Evolutionary conservation across 2,113 vertebrate species (phyloP).

Genomic region (Cyrtonyx montezumae): DNA sequence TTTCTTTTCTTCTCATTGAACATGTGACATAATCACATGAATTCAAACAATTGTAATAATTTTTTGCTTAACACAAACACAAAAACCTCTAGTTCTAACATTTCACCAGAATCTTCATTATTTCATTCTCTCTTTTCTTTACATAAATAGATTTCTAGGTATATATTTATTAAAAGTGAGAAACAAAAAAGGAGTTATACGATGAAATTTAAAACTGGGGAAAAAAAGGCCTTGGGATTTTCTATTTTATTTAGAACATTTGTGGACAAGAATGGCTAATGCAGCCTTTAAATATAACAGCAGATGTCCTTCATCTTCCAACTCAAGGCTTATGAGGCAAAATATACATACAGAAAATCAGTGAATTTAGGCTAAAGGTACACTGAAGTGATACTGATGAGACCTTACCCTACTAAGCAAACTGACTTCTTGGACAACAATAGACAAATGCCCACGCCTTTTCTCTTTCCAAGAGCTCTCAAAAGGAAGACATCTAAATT

Average conservation of each 20-base stretch:
- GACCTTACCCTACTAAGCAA: background rate
- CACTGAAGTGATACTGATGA: background rate
- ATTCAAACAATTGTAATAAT: too few relatives aligned
- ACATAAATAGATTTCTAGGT: background rate
- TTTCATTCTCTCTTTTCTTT: background rate
- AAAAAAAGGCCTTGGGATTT: accelerated
- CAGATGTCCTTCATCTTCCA: background rate
- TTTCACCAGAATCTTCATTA: background rate
- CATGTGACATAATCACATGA: background rate
- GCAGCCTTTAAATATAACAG: background rate
- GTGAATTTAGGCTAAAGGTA: background rate
- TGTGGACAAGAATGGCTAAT: background rate
- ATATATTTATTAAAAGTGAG: background rate
- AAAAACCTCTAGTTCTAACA: background rate
- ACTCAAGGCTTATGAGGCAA: background rate
- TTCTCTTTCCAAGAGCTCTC: background rate
- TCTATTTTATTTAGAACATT: background rate
- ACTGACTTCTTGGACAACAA: background rate
- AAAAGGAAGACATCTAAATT: background rate
- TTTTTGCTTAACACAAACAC: background rate
- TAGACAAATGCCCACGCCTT: background rate
- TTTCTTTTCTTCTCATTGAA: background rate
- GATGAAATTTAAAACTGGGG: background rate
- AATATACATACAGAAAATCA: background rate
- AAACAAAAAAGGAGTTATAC: accelerated